Evolutionary conservation across 2,113 vertebrate species (phyloP).

Genomic region (Alectura lathami): DNA sequence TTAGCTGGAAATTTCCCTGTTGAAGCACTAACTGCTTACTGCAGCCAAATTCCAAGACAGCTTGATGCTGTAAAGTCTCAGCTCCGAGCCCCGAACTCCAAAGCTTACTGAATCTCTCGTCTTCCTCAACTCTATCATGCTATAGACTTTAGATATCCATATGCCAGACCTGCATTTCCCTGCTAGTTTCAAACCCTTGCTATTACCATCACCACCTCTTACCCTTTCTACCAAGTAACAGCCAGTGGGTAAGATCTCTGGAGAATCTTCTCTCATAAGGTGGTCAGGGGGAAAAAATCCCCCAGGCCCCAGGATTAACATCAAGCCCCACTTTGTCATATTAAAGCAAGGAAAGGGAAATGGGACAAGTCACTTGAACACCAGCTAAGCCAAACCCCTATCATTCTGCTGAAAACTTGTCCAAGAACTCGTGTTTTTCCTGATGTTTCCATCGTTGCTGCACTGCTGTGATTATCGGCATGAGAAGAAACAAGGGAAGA

Average conservation of each 20-base stretch:
- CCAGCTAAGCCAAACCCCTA: not conserved
- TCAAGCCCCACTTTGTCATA: not conserved
- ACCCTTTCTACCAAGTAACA: not conserved
- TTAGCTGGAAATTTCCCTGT: conserved; percentile 54
- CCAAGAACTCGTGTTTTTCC: not conserved
- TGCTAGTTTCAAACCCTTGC: not conserved
- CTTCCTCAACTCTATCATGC: not conserved
- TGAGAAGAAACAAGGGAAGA: not conserved
- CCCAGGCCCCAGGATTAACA: not conserved
- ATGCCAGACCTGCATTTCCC: not conserved
- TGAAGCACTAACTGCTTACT: conserved; percentile 49
- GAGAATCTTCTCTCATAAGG: not conserved
- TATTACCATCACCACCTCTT: conserved; percentile 29
- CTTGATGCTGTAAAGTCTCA: conserved; percentile 37
- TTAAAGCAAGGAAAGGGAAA: not conserved
- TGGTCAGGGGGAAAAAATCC: not conserved
- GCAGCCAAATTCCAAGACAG: conserved; percentile 41
- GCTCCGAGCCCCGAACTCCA: not conserved
- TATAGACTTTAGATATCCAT: not conserved
- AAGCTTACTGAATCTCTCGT: not conserved
- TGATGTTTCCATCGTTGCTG: not conserved
- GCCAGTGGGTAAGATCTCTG: not conserved
- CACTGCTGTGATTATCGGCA: not conserved
- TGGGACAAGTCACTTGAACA: not conserved
- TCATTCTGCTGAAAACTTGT: not conserved